Evolutionary conservation across 1,140 invertebrate species (phyloP), one percentile per base, ranked within the genome.

Genomic region (Drosophila elegans): DNA sequence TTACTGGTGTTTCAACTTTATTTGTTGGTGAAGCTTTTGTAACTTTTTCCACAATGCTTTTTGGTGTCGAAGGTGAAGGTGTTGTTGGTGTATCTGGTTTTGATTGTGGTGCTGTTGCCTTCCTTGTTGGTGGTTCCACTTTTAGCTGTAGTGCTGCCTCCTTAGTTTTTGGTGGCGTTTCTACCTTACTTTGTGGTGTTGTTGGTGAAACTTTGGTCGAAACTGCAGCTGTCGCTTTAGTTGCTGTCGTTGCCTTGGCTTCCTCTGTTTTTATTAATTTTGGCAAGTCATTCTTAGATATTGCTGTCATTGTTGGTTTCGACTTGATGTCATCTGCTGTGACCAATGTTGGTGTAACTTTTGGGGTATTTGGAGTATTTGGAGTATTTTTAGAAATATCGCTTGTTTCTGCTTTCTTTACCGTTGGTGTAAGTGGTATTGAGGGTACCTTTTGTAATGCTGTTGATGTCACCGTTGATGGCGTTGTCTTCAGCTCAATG

Each of bases 401-500:
- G 16, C 5, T 53, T 34, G 36, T 7, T 48, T 45, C 11, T n/a
- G 3, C 27, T 13, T 57, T 51, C 48, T 51, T n/a, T 16, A 10
- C 7, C 4, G 45, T 56, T 38, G 53, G 32, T 3, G 57, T 44
- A n/a, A 25, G 21, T 41, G 39, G 27, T 13, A 12, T 27, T 51
- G 55, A 2, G 9, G 27, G 5, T 54, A 45, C 29, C 13, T 51
- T 51, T 21, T 16, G 49, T 16, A 12, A 38, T 21, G 41, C 39
- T 32, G 54, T 38, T 38, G 36, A 10, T 45, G 48, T 27, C 12
- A 34, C 13, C 25, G 44, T 41, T 27, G 56, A 29, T 25, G 78
- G 16, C 46, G 55, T 39, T 54, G 67, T 52, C 57, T 82, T 82
- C 1, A 82, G 74, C 27, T 82, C 80, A 25, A 82, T 69, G 4